Percentiles rank a stretch among this genome's conserved stretches.
Conservation (phyloP, 2,797 vertebrate genomes). For the Diceros bicornis region DNA sequence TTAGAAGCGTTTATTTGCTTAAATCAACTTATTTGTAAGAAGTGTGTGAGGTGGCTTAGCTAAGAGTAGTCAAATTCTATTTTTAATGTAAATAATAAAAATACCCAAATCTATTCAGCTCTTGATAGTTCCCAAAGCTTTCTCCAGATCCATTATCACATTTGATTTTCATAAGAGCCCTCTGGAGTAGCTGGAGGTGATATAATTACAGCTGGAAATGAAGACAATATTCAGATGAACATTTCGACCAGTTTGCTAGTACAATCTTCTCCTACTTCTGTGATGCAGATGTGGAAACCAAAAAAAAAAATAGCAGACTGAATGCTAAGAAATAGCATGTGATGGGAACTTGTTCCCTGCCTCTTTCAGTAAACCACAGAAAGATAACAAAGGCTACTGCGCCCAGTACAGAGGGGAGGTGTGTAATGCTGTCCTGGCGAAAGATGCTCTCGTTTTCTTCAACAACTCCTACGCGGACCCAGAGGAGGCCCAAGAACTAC, state of each 20-base stretch:
- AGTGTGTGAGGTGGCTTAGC: not conserved
- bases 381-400: conserved; percentile 95
- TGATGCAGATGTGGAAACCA: conserved; percentile 53
- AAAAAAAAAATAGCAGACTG: not conserved
- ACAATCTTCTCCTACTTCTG: conserved; percentile 30
- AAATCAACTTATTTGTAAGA: conserved; percentile 1
- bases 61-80: not conserved
- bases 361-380: conserved; percentile 92
- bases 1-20: not conserved
- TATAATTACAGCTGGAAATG: conserved; percentile 6
- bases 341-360: conserved; percentile 26
- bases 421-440: conserved; percentile 91
- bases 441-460: conserved; percentile 95
- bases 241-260: not conserved
- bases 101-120: not conserved
- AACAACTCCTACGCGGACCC: conserved; percentile 95
- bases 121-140: conserved; percentile 8
- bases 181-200: not conserved
- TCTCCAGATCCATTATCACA: not conserved
- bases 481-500: conserved; percentile 95
- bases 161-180: not conserved
- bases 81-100: conserved; percentile 44
- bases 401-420: conserved; percentile 95
- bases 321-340: conserved; percentile 58
- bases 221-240: not conserved